These are phyloP conservation scores for Podocnemis expansa DNA, from an alignment of 2,113 vertebrate species.

Conservation along the genomic window DNA sequence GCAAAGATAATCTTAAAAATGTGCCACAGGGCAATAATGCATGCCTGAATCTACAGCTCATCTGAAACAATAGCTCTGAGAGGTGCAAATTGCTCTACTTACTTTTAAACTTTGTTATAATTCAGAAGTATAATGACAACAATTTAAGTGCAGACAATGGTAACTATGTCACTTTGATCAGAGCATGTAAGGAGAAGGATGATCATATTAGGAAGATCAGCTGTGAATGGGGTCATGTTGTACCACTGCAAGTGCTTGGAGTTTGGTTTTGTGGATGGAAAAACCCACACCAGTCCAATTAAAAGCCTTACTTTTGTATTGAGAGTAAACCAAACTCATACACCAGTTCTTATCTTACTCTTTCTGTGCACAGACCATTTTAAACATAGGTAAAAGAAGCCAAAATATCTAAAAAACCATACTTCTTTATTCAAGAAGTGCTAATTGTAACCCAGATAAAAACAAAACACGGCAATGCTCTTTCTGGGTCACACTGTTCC, in stretches of 20 bases:
- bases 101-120: background rate
- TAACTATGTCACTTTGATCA: background rate
- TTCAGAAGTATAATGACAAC: background rate
- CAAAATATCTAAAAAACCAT: background rate
- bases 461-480: accelerated
- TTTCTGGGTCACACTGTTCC: background rate
- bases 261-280: background rate
- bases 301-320: background rate
- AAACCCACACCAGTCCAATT: background rate
- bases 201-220: background rate
- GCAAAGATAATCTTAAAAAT: background rate
- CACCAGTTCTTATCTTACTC: background rate
- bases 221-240: background rate
- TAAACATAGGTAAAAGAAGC: background rate
- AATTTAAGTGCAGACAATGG: background rate
- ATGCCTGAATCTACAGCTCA: background rate
- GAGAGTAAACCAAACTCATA: background rate
- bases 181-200: background rate
- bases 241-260: background rate
- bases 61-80: background rate
- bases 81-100: background rate
- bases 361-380: background rate
- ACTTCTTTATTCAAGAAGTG: background rate
- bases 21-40: background rate
- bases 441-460: background rate